phyloP scores from a whole-genome alignment of 2,113 vertebrate species.

The Euleptes europaea region DNA sequence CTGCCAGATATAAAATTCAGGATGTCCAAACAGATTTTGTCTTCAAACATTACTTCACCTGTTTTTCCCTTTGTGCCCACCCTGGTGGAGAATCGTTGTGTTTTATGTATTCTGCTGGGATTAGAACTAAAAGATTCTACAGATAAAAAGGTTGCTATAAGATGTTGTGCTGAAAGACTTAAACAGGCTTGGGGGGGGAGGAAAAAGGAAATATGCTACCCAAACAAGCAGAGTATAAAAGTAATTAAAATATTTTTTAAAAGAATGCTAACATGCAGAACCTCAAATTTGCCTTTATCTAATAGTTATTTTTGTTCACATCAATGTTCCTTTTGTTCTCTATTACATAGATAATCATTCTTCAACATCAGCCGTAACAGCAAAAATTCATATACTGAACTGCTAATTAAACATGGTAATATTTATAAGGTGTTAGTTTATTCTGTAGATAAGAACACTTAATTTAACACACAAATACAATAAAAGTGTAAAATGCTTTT shows the following conservation, averaged over 20 bases:
- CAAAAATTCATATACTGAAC: conserved; percentile 55
- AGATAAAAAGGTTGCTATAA: conserved; percentile 54
- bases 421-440: conserved; percentile 65
- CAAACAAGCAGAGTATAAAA: conserved; percentile 57
- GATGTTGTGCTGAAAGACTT: conserved; percentile 57
- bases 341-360: conserved; percentile 66
- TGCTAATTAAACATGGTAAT: conserved; percentile 64
- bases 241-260: conserved; percentile 65
- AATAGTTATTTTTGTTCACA: conserved; percentile 60
- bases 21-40: conserved; percentile 55
- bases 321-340: conserved; percentile 69
- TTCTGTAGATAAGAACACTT: conserved; percentile 59
- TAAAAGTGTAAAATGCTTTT: conserved; percentile 62
- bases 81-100: conserved; percentile 48
- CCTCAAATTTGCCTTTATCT: conserved; percentile 64
- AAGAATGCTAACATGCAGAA: conserved; percentile 55
- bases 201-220: conserved; percentile 22
- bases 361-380: conserved; percentile 61
- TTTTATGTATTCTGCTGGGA: conserved; percentile 56
- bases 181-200: conserved; percentile 20
- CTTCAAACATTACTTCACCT: conserved; percentile 56
- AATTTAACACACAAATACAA: conserved; percentile 67
- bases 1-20: conserved; percentile 61
- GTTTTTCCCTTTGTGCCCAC: conserved; percentile 58
- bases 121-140: conserved; percentile 51